Conservation (phyloP, 2,888 invertebrate species). For the Eugnorisma glareosa region DNA sequence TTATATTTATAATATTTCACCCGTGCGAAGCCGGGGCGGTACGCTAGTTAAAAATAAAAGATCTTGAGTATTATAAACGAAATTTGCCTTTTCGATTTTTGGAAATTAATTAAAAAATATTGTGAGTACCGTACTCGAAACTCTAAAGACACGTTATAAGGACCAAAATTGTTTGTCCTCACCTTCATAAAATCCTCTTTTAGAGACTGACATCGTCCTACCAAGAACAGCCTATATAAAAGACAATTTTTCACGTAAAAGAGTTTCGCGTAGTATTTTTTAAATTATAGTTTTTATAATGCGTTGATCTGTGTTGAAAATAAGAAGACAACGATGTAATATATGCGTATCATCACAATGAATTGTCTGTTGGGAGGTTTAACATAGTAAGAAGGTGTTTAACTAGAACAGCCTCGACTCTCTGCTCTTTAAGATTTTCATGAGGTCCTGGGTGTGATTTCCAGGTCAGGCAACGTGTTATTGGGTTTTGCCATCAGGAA, state of each 20-base stretch:
- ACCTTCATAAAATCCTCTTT: not conserved
- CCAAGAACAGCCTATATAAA: slow-evolving; percentile 41
- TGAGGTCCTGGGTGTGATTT: not conserved
- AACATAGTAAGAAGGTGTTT: slow-evolving; percentile 18
- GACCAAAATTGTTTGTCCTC: not conserved
- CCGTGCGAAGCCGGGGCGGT: no score
- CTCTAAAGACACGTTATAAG: not conserved
- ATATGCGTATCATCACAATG: slow-evolving; percentile 65
- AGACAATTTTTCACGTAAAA: slow-evolving; percentile 61
- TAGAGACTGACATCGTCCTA: slow-evolving; percentile 11
- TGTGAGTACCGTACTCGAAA: not conserved
- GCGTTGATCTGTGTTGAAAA: slow-evolving; percentile 54
- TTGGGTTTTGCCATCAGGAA: not conserved
- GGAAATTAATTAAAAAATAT: not conserved
- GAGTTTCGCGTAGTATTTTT: slow-evolving; percentile 48
- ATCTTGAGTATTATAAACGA: not conserved
- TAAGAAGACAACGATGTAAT: slow-evolving; percentile 61
- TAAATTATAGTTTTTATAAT: slow-evolving; percentile 49
- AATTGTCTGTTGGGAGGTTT: slow-evolving; percentile 27
- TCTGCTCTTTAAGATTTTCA: not conserved
- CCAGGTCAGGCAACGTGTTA: not conserved
- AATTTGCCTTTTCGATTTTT: not conserved
- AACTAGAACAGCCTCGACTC: not conserved
- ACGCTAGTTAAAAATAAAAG: not conserved
- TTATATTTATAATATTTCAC: no score